phyloP scores from a whole-genome alignment of 2,113 vertebrate species.

The Bubo bubo region DNA sequence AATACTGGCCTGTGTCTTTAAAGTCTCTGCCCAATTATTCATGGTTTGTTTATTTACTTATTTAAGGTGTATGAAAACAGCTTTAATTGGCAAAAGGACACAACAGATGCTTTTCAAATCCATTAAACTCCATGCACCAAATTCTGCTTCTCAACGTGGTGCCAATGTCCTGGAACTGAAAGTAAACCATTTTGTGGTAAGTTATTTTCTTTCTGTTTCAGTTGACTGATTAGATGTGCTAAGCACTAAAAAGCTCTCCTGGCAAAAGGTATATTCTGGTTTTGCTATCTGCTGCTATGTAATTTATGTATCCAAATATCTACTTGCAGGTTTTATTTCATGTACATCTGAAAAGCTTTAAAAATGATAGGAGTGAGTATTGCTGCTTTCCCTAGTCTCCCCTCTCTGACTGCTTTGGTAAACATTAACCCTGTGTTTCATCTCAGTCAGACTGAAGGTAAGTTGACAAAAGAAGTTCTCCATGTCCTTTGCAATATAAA shows the following conservation, averaged over 20 bases:
- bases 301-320: background rate
- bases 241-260: background rate
- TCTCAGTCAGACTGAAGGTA: background rate
- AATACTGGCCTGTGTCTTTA: background rate
- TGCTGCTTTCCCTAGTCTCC: background rate
- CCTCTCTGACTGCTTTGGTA: background rate
- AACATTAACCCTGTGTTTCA: background rate
- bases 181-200: background rate
- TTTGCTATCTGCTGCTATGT: background rate
- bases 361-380: background rate
- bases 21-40: background rate
- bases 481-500: background rate
- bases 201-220: background rate
- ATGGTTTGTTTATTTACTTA: background rate
- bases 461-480: background rate
- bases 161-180: background rate
- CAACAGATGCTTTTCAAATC: background rate
- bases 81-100: background rate
- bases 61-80: background rate
- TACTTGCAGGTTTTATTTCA: background rate
- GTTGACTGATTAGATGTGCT: background rate
- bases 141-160: background rate
- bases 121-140: background rate
- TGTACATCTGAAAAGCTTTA: background rate
- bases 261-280: background rate